A percentile compares a stretch with the other conserved stretches of the same genome.
Evolutionary conservation across 2,113 vertebrate genomes (phyloP).

Genomic region (Oplegnathus fasciatus): DNA sequence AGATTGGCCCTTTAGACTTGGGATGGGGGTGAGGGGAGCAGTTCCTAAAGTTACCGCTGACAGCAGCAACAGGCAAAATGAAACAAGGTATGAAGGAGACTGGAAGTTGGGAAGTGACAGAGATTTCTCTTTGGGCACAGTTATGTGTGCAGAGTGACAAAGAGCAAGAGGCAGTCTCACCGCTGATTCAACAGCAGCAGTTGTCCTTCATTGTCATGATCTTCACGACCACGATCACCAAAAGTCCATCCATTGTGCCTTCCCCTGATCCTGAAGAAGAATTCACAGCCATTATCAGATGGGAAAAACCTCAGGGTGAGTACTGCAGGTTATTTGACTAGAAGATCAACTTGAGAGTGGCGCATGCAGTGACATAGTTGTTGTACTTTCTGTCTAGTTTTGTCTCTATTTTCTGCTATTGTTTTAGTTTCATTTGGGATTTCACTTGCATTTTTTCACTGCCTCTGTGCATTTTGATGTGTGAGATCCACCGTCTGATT

Average conservation of each 20-base stretch:
- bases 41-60: constrained; percentile 37
- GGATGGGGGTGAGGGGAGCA: too few species aligned
- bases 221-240: neutral
- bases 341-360: neutral
- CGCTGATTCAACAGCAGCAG: neutral
- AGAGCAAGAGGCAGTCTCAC: constrained; percentile 44
- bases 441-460: too few species aligned
- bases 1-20: constrained; percentile 7
- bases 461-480: neutral
- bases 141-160: constrained; percentile 14
- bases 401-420: neutral
- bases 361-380: neutral
- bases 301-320: constrained; percentile 8
- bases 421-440: neutral
- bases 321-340: neutral
- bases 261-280: neutral
- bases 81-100: constrained; percentile 19
- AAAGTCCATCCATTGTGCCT: neutral
- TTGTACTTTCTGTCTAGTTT: neutral
- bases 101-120: constrained; percentile 17
- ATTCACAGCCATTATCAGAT: constrained; percentile 1
- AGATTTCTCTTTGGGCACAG: constrained; percentile 15
- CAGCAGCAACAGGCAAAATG: constrained; percentile 20
- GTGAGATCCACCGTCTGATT: neutral
- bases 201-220: constrained; percentile 14